These are phyloP conservation scores for Neosilurus hyrtlii DNA, from an alignment of 2,797 vertebrate species.

Conservation along the genomic window DNA sequence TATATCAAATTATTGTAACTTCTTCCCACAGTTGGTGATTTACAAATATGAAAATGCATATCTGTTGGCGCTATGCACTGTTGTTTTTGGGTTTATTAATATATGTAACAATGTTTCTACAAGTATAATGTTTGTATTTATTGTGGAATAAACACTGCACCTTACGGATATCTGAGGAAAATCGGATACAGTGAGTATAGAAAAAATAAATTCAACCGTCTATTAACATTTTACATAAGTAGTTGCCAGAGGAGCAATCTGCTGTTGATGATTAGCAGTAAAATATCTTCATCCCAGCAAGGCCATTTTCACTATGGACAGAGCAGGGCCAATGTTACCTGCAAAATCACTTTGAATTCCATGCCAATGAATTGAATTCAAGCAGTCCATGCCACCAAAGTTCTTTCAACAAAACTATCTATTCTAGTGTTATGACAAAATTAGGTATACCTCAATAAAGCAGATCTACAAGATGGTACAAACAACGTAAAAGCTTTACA, in stretches of 20 bases:
- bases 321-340: neutral
- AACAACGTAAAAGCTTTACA: neutral
- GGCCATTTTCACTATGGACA: neutral
- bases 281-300: neutral
- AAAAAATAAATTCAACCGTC: too few relatives aligned
- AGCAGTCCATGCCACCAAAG: too few relatives aligned
- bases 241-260: neutral
- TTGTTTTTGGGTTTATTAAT: neutral
- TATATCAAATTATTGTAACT: neutral
- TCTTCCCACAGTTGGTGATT: neutral
- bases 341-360: neutral
- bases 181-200: neutral
- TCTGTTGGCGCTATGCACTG: neutral
- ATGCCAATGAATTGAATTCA: too few relatives aligned
- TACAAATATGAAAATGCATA: neutral
- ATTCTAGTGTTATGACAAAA: neutral
- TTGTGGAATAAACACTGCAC: neutral
- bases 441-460: neutral
- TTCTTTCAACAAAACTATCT: neutral
- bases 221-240: neutral
- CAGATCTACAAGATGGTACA: neutral
- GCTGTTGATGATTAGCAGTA: neutral
- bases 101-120: neutral
- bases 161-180: neutral
- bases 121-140: neutral